Conservation (phyloP, 2,888 invertebrate genomes). For the Carabus problematicus region DNA sequence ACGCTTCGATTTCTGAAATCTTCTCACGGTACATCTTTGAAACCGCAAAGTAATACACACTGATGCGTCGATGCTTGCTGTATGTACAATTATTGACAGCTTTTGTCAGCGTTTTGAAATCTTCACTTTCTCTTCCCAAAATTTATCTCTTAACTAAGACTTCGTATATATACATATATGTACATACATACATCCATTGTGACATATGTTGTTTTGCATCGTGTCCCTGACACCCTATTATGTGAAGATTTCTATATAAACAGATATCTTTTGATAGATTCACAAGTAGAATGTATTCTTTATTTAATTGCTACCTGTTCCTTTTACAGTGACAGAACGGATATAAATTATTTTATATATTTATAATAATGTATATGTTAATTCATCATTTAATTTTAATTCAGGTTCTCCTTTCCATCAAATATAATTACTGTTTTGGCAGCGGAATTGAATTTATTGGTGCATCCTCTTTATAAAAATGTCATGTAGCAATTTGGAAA, state of each 20-base stretch:
- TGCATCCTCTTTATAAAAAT: no score
- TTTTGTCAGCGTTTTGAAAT: conserved; percentile 28
- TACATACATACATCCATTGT: conserved; percentile 15
- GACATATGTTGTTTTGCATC: conserved; percentile 28
- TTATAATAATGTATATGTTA: no score
- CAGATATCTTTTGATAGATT: background rate
- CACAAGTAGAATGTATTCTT: background rate
- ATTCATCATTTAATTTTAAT: no score
- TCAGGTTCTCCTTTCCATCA: no score
- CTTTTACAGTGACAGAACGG: no score
- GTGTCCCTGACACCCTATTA: conserved; percentile 10
- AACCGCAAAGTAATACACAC: conserved; percentile 15
- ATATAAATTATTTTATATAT: no score
- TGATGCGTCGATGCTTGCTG: conserved; percentile 6
- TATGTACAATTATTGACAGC: conserved; percentile 28
- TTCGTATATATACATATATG: no score
- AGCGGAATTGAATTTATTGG: no score
- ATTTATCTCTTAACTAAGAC: conserved; percentile 28
- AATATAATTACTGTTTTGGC: no score
- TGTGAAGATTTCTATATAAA: background rate
- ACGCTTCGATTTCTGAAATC: conserved; percentile 33
- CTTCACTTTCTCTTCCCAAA: conserved; percentile 32
- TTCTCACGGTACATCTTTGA: conserved; percentile 32
- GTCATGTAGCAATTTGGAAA: no score
- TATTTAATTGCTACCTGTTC: no score